Percentiles rank a stretch among this genome's conserved stretches.
These are phyloP conservation scores for Luffia ferchaultella DNA, from an alignment of 2,888 invertebrate genomes.

Conservation along the genomic window DNA sequence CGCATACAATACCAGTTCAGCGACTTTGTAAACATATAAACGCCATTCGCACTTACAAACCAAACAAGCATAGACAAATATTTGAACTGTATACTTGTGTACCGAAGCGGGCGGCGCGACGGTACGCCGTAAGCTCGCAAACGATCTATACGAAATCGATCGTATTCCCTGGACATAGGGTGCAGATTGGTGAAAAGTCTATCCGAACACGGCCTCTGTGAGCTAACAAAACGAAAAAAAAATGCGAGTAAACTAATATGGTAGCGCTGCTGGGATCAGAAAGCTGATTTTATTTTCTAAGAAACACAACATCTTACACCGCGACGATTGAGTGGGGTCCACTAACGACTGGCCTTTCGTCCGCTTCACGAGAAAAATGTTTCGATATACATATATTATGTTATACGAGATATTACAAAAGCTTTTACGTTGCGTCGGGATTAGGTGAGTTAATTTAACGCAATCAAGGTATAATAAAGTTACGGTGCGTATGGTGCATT, in stretches of 20 bases:
- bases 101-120: conserved; percentile 6
- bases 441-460: no score
- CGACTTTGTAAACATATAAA: conserved; percentile 57
- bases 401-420: no score
- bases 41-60: conserved; percentile 64
- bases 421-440: no score
- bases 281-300: conserved; percentile 47
- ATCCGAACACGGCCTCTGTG: not conserved
- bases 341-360: no score
- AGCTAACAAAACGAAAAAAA: conserved; percentile 16
- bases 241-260: conserved; percentile 49
- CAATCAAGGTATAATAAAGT: no score
- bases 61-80: conserved; percentile 59
- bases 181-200: conserved; percentile 7
- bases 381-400: no score
- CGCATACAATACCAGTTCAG: conserved; percentile 51
- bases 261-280: conserved; percentile 44
- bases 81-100: conserved; percentile 35
- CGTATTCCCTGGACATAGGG: conserved; percentile 18
- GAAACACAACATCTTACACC: conserved; percentile 28
- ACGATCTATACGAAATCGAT: not conserved
- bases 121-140: not conserved
- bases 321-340: not conserved
- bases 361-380: no score
- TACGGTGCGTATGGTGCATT: not conserved